Conservation (phyloP, 2,113 vertebrate genomes). For the Saimiri boliviensis region DNA sequence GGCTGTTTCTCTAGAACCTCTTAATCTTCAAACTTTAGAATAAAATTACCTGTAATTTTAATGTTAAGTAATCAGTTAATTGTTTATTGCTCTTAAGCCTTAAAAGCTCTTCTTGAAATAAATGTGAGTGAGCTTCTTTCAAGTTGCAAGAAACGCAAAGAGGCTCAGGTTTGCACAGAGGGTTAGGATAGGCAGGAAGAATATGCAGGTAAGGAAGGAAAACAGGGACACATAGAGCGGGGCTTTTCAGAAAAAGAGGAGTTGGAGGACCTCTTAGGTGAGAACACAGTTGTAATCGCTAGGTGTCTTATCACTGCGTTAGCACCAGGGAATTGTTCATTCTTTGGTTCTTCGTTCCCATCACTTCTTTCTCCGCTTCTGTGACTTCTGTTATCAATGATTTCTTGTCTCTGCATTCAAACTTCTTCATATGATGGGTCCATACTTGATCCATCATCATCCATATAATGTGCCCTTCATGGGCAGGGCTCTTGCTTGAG, state of each 20-base stretch:
- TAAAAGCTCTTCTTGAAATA: background rate
- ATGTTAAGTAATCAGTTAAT: conserved; percentile 1
- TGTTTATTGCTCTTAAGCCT: background rate
- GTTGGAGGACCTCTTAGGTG: too few species aligned
- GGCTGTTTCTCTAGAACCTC: background rate
- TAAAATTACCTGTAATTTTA: background rate
- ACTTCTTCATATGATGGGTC: background rate
- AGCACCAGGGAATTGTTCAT: background rate
- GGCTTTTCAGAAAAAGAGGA: background rate
- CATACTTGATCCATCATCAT: background rate
- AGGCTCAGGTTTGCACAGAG: background rate
- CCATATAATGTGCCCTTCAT: background rate
- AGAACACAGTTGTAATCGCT: background rate
- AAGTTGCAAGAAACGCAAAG: background rate
- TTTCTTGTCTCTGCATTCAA: background rate
- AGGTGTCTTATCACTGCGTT: background rate
- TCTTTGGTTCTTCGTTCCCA: background rate
- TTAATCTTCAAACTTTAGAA: conserved; percentile 8
- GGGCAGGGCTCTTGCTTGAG: background rate
- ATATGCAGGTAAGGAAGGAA: background rate
- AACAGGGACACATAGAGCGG: background rate
- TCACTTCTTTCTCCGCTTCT: background rate
- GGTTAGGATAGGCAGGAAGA: background rate
- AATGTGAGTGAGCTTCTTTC: background rate
- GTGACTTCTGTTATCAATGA: background rate